These are phyloP conservation scores for Chlorops oryzae DNA, from an alignment of 1,140 invertebrate species.

Conservation along the genomic window DNA sequence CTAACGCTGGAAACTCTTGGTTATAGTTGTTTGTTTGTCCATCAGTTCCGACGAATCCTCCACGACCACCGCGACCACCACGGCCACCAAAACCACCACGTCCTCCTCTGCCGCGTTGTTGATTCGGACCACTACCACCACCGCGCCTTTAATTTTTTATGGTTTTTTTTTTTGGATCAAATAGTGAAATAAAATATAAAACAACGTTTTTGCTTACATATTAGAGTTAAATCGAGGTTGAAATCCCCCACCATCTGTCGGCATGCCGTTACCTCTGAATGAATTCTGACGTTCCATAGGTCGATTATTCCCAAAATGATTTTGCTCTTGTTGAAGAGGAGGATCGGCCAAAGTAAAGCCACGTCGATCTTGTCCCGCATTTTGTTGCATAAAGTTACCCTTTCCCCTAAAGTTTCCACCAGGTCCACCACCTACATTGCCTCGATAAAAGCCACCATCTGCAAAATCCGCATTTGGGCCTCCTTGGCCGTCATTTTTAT, in stretches of 20 bases:
- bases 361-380: conserved; percentile 32
- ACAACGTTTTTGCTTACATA: background rate
- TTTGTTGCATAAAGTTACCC: too few species aligned
- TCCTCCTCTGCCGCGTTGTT: conserved; percentile 39
- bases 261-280: too few species aligned
- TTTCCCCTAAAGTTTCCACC: too few species aligned
- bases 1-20: conserved; percentile 33
- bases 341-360: conserved; percentile 33
- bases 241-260: background rate
- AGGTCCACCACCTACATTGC: background rate
- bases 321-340: conserved; percentile 29
- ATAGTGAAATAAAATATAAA: background rate
- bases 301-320: too few species aligned
- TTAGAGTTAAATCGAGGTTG: background rate
- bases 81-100: conserved; percentile 41
- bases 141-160: too few species aligned
- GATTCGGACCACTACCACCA: background rate
- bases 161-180: background rate
- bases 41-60: conserved; percentile 21
- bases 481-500: background rate
- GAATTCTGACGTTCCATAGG: too few species aligned
- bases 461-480: background rate
- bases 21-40: conserved; percentile 30
- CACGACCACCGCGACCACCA: conserved; percentile 31
- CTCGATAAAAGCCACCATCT: background rate